These are phyloP conservation scores for Yponomeuta sedellus DNA, from an alignment of 2,888 invertebrate species.

Conservation along the genomic window DNA sequence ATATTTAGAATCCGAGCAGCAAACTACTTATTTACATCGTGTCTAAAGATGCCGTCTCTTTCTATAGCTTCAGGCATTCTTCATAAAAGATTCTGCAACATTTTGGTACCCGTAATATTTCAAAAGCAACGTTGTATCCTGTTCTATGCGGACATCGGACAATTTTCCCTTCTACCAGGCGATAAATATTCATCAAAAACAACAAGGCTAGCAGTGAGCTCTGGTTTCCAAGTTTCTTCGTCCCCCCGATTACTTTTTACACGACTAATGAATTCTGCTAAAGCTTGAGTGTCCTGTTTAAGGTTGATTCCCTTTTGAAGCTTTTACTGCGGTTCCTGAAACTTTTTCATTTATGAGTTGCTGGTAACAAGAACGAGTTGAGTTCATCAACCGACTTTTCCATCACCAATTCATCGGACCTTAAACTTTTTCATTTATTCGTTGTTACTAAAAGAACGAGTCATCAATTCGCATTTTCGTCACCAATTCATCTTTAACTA, in stretches of 20 bases:
- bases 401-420: background rate
- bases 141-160: slow-evolving; percentile 17
- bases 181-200: slow-evolving; percentile 25
- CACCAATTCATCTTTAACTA: no score
- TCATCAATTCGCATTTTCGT: background rate
- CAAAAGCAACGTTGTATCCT: slow-evolving; percentile 15
- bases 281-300: slow-evolving; percentile 1
- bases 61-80: slow-evolving; percentile 1
- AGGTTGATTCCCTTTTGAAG: background rate
- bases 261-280: slow-evolving; percentile 12
- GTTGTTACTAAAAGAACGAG: no score
- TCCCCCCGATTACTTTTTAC: slow-evolving; percentile 9
- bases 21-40: background rate
- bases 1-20: background rate
- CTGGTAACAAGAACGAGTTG: background rate
- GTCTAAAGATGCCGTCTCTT: background rate
- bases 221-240: slow-evolving; percentile 15
- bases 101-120: background rate
- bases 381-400: background rate
- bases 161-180: slow-evolving; percentile 10
- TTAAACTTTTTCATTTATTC: no score
- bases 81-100: background rate
- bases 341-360: no score
- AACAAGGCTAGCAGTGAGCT: slow-evolving; percentile 8
- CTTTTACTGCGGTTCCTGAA: background rate